Percentiles rank a stretch among this genome's conserved stretches.
phyloP scores from a whole-genome alignment of 2,888 invertebrate species.

The Ernsta delagoae region DNA sequence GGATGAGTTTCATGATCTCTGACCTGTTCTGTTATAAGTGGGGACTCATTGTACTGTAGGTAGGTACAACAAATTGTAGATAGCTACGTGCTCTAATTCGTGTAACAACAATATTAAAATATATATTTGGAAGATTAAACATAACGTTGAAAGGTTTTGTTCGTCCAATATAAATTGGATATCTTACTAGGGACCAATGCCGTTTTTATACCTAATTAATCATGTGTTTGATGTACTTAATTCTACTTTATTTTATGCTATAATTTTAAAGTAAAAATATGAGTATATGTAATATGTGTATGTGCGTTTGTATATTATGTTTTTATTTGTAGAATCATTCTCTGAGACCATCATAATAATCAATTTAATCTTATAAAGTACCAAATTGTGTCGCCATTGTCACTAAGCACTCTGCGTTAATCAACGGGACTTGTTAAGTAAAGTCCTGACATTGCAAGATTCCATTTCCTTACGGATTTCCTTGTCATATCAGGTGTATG shows the following conservation, averaged over 20 bases:
- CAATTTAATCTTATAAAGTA: neutral
- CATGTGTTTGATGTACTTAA: no score
- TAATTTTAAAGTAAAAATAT: no score
- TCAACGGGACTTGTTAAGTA: neutral
- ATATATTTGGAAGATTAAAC: neutral
- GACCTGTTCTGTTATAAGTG: constrained; percentile 29
- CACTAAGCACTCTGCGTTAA: neutral
- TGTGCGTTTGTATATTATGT: no score
- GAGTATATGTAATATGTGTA: no score
- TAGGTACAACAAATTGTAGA: neutral
- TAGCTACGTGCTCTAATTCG: neutral
- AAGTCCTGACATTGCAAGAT: neutral
- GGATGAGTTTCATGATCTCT: neutral
- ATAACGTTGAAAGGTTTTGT: neutral
- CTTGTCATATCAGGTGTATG: neutral
- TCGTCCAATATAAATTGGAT: no score
- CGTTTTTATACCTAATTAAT: no score
- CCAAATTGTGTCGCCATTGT: neutral
- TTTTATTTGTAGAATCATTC: no score
- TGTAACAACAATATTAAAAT: neutral
- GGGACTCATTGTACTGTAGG: constrained; percentile 29
- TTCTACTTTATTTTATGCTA: no score
- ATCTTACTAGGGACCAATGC: no score
- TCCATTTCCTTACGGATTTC: neutral
- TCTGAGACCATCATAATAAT: no score